phyloP scores from a whole-genome alignment of 2,113 vertebrate species.

The Thomomys bottae region DNA sequence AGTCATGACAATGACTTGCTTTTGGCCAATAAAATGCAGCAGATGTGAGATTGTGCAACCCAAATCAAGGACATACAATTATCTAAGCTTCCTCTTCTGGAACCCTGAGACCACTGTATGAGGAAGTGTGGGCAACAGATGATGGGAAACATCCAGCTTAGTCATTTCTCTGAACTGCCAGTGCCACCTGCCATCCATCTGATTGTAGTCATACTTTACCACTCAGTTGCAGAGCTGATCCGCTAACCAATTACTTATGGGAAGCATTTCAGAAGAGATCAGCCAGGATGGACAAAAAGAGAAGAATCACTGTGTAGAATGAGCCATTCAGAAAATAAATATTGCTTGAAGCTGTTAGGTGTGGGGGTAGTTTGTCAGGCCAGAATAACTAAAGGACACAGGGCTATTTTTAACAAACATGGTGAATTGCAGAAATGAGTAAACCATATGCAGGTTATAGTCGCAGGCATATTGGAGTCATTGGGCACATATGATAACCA shows the following conservation, averaged over 20 bases:
- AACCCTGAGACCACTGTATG: background rate
- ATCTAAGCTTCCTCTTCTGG: background rate
- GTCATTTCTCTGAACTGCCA: background rate
- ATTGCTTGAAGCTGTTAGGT: constrained; percentile 1
- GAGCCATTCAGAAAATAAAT: background rate
- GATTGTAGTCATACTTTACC: background rate
- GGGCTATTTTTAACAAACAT: background rate
- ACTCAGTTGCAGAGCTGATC: background rate
- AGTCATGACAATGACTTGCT: background rate
- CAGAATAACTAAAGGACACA: background rate
- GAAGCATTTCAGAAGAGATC: background rate
- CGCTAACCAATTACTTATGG: background rate
- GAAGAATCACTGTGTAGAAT: background rate
- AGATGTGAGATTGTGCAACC: background rate
- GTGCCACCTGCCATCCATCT: background rate
- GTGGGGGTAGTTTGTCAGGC: background rate
- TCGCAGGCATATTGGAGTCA: background rate
- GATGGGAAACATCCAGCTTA: background rate
- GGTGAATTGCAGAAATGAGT: background rate
- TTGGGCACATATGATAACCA: background rate
- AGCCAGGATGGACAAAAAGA: background rate
- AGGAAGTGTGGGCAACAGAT: background rate
- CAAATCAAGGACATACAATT: background rate
- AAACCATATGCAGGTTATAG: background rate
- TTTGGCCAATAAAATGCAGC: background rate